Evolutionary conservation across 2,888 invertebrate species (phyloP).

Genomic region (Silvanus unidentatus): DNA sequence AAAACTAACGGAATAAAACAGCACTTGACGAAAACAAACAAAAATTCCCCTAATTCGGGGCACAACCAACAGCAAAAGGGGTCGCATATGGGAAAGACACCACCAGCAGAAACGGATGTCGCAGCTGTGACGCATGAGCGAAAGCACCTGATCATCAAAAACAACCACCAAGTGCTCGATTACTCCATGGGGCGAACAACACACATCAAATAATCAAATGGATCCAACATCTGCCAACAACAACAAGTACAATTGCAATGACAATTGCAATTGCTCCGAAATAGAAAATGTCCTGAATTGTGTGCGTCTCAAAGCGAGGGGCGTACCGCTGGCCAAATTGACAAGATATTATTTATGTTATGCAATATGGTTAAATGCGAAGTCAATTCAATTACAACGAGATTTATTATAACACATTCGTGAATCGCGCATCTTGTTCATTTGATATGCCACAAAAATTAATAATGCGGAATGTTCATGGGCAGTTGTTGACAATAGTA

Average conservation of each 20-base stretch:
- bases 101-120: constrained; percentile 5
- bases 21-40: constrained; percentile 15
- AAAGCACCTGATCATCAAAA: constrained; percentile 20
- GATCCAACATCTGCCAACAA: constrained; percentile 24
- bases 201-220: background rate
- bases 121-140: constrained; percentile 22
- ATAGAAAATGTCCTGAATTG: too few relatives aligned
- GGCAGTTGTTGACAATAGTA: constrained; percentile 30
- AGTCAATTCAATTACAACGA: constrained; percentile 25
- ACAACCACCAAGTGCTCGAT: constrained; percentile 24
- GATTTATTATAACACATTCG: constrained; percentile 35
- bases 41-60: constrained; percentile 9
- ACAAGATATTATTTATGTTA: constrained; percentile 23
- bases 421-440: constrained; percentile 16
- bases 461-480: constrained; percentile 29
- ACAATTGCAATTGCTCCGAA: background rate
- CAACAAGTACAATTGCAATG: constrained; percentile 13
- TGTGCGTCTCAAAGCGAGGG: constrained; percentile 11
- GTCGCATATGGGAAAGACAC: constrained; percentile 10
- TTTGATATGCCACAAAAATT: constrained; percentile 34
- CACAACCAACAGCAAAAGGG: constrained; percentile 1
- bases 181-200: constrained; percentile 15
- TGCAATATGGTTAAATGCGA: constrained; percentile 20
- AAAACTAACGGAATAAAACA: constrained; percentile 6
- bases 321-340: constrained; percentile 15